Evolutionary conservation across 2,113 vertebrate genomes (phyloP).

Genomic region (Setophaga kirtlandii): DNA sequence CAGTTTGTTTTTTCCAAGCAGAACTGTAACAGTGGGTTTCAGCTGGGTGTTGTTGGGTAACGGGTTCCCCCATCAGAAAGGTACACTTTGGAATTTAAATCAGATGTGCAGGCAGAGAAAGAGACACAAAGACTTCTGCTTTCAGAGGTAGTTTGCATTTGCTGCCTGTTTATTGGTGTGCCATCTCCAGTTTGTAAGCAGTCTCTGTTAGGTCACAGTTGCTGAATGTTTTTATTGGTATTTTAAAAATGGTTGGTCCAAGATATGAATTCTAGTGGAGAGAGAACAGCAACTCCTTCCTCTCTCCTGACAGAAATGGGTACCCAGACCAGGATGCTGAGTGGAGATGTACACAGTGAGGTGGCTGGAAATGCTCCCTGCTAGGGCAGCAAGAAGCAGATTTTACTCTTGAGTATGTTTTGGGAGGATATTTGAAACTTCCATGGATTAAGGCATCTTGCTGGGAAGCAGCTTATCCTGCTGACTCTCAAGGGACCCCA

Average conservation of each 20-base stretch:
- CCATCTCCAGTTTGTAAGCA: not conserved
- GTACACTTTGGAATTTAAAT: not conserved
- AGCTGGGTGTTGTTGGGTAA: not conserved
- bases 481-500: not conserved
- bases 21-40: not conserved
- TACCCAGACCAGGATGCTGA: not conserved
- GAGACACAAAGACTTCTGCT: not conserved
- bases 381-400: not conserved
- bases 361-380: not conserved
- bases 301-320: not conserved
- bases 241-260: not conserved
- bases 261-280: not conserved
- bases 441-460: not conserved
- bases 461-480: not conserved
- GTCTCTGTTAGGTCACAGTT: not conserved
- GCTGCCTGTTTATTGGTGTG: not conserved
- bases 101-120: not conserved
- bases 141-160: not conserved
- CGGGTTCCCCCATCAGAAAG: not conserved
- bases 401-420: not conserved
- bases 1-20: not conserved
- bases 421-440: not conserved
- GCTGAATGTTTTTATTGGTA: not conserved
- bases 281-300: not conserved
- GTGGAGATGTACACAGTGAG: not conserved